Evolutionary conservation across 2,888 invertebrate genomes (phyloP).

Genomic region (Piscicola geometra): DNA sequence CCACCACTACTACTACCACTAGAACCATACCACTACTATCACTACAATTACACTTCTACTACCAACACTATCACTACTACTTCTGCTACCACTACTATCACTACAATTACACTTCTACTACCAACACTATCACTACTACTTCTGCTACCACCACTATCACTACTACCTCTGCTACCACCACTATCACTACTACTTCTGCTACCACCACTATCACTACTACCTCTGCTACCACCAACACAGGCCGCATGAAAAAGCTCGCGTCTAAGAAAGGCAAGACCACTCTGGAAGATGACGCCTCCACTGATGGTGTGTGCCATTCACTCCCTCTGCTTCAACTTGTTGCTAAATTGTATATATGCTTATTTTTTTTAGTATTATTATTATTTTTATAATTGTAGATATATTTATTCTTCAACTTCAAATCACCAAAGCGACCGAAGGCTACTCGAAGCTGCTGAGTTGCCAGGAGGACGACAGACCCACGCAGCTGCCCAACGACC

Average conservation of each 20-base stretch:
- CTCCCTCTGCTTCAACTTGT: background rate
- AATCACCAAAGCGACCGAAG: background rate
- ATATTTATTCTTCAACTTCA: too few species aligned
- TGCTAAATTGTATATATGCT: too few species aligned
- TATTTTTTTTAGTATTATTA: too few species aligned
- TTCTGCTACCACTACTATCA: background rate
- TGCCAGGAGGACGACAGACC: background rate
- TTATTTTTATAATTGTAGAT: too few species aligned
- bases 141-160: background rate
- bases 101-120: background rate
- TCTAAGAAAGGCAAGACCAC: conserved; percentile 21
- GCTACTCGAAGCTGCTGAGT: background rate
- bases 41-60: background rate
- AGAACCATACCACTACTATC: background rate
- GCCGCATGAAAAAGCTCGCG: conserved; percentile 27
- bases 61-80: too few species aligned
- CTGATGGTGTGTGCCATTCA: background rate
- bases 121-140: background rate
- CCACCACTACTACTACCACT: too few species aligned
- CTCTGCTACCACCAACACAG: background rate
- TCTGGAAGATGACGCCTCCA: conserved; percentile 10
- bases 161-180: background rate
- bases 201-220: too few species aligned
- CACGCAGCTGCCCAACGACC: conserved; percentile 15
- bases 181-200: background rate